Percentiles rank a stretch among this genome's conserved stretches.
Evolutionary conservation across 2,113 vertebrate species (phyloP).

Genomic region (Triplophysa tibetana): DNA sequence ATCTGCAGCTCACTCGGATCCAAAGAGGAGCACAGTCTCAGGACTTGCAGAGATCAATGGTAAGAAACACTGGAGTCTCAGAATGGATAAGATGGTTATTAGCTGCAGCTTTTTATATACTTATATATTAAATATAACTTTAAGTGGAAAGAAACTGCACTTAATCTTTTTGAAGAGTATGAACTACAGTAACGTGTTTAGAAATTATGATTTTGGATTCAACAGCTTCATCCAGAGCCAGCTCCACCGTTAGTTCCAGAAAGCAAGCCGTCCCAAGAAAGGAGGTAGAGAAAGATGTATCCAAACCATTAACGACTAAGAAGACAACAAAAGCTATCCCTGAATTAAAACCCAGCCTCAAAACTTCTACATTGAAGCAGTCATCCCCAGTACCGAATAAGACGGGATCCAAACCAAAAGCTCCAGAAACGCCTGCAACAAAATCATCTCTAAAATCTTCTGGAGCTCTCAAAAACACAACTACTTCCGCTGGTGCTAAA

Average conservation of each 20-base stretch:
- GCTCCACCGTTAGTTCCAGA: conserved; percentile 66
- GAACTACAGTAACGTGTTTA: too few species aligned
- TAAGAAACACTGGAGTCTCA: conserved; percentile 61
- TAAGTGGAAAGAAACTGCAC: too few species aligned
- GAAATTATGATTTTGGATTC: background rate
- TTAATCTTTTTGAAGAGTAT: too few species aligned
- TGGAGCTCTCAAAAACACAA: conserved; percentile 55
- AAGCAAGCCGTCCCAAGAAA: conserved; percentile 84
- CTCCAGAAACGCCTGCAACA: conserved; percentile 53
- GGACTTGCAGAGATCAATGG: conserved; percentile 76
- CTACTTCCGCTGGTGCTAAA: conserved; percentile 53
- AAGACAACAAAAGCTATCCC: conserved; percentile 72
- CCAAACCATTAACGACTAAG: conserved; percentile 75
- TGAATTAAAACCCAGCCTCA: conserved; percentile 73
- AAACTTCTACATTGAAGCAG: conserved; percentile 66
- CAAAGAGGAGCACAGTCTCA: conserved; percentile 71
- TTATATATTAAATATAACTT: too few species aligned
- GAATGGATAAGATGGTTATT: background rate
- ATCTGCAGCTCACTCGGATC: conserved; percentile 66
- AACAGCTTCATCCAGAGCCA: conserved; percentile 74
- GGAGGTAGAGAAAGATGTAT: conserved; percentile 75
- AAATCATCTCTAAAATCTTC: conserved; percentile 59
- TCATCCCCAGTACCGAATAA: conserved; percentile 51
- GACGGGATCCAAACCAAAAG: conserved; percentile 65
- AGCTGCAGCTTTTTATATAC: background rate